phyloP scores from a whole-genome alignment of 35 echinoderm and acorn worm genomes.

The Ophiothrix spiculata region DNA sequence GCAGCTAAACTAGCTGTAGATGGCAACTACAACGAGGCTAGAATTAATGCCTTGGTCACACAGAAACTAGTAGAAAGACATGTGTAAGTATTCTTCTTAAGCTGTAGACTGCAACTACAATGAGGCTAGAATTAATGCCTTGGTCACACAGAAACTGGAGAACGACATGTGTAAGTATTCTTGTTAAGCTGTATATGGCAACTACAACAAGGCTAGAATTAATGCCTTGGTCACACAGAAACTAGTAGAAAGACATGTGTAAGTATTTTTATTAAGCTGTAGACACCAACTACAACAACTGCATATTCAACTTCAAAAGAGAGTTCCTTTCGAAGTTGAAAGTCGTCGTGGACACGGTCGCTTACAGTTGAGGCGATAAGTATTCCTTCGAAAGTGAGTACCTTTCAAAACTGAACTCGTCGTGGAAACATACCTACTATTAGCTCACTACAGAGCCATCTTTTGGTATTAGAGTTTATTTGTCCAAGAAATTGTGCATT shows the following conservation, averaged over 20 bases:
- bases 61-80: constrained; percentile 92
- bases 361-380: too few relatives aligned
- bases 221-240: constrained; percentile 88
- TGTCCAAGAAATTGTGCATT: too few relatives aligned
- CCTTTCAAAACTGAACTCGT: too few relatives aligned
- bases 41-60: constrained; percentile 80
- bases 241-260: constrained; percentile 87
- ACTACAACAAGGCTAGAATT: constrained; percentile 73
- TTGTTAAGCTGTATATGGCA: constrained; percentile 59
- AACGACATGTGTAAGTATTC: constrained; percentile 77
- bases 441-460: too few relatives aligned
- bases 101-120: constrained; percentile 85
- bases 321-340: too few relatives aligned
- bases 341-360: too few relatives aligned
- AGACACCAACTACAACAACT: background rate
- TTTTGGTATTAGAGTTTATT: too few relatives aligned
- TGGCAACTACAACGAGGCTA: constrained; percentile 73
- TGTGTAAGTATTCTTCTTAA: constrained; percentile 56
- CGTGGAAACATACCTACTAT: too few relatives aligned
- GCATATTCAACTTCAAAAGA: too few relatives aligned
- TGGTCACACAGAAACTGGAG: constrained; percentile 79
- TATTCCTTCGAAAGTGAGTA: too few relatives aligned
- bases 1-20: constrained; percentile 91
- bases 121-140: constrained; percentile 80
- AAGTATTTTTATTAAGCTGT: constrained; percentile 20